Conservation (phyloP, 2,113 vertebrate species). For the Onychostruthus taczanowskii region DNA sequence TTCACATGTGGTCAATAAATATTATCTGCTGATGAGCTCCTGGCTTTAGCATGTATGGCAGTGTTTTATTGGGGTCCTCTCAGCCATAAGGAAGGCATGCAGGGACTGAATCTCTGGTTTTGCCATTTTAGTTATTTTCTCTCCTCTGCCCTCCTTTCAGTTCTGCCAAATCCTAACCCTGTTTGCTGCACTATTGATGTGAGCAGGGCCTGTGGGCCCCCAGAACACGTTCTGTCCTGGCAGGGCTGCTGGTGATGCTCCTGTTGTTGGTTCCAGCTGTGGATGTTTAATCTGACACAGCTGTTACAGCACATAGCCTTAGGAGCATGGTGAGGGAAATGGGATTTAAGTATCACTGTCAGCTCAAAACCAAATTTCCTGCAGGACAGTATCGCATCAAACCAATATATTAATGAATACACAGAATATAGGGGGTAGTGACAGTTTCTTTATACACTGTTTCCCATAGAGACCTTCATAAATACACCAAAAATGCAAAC, state of each 20-base stretch:
- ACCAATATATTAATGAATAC: neutral
- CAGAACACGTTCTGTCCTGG: neutral
- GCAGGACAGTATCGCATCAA: neutral
- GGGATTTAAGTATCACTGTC: neutral
- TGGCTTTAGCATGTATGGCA: neutral
- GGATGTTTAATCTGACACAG: neutral
- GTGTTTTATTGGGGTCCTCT: neutral
- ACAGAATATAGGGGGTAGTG: neutral
- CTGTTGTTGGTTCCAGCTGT: neutral
- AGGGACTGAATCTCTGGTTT: neutral
- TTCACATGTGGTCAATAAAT: conserved; percentile 1
- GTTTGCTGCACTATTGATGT: neutral
- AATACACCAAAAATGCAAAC: neutral
- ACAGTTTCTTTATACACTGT: neutral
- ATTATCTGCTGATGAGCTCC: neutral
- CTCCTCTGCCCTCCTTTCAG: neutral
- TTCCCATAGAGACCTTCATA: neutral
- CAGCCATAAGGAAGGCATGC: neutral
- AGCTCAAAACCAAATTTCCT: conserved; percentile 1
- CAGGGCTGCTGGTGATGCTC: neutral
- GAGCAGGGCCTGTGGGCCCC: neutral
- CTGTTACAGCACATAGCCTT: neutral
- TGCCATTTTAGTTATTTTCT: neutral
- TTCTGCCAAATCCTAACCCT: neutral
- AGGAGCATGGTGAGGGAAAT: neutral